These are phyloP conservation scores for Cheirogaleus major DNA, from an alignment of 2,797 vertebrate genomes.

Conservation along the genomic window DNA sequence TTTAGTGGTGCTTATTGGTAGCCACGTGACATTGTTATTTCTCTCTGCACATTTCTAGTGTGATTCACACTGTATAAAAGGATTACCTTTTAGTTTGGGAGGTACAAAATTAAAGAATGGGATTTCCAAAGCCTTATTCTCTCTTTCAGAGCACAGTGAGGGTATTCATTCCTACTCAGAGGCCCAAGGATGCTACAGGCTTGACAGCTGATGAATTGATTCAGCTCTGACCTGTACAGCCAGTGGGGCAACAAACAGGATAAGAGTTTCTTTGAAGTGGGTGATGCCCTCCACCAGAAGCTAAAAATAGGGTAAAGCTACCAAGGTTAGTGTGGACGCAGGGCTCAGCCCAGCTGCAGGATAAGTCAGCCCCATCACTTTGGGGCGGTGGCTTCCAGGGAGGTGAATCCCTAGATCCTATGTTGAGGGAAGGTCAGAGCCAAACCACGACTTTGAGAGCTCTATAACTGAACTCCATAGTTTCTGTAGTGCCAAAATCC, in stretches of 20 bases:
- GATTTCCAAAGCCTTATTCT: not conserved
- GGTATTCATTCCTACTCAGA: not conserved
- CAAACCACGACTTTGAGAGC: not conserved
- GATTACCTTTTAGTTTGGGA: slow-evolving; percentile 5
- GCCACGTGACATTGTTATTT: not conserved
- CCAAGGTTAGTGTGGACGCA: not conserved
- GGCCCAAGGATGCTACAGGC: not conserved
- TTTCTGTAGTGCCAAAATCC: not conserved
- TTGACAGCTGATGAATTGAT: not conserved
- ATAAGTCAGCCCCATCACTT: not conserved
- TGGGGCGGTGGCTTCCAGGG: not conserved
- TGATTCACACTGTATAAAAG: slow-evolving; percentile 28
- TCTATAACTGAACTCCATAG: not conserved
- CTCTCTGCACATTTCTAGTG: slow-evolving; percentile 8
- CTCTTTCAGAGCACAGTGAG: not conserved
- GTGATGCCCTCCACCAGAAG: rapidly evolving
- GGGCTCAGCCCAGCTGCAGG: not conserved
- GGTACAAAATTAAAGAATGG: slow-evolving; percentile 14
- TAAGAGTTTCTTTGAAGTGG: not conserved
- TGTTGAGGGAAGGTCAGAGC: not conserved
- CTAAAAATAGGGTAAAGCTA: not conserved
- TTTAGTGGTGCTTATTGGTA: slow-evolving; percentile 16
- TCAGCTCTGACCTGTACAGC: not conserved
- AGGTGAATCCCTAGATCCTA: too few species aligned
- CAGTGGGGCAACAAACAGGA: not conserved